Evolutionary conservation across 2,797 vertebrate species (phyloP).

Genomic region (Anolis apletophallus): DNA sequence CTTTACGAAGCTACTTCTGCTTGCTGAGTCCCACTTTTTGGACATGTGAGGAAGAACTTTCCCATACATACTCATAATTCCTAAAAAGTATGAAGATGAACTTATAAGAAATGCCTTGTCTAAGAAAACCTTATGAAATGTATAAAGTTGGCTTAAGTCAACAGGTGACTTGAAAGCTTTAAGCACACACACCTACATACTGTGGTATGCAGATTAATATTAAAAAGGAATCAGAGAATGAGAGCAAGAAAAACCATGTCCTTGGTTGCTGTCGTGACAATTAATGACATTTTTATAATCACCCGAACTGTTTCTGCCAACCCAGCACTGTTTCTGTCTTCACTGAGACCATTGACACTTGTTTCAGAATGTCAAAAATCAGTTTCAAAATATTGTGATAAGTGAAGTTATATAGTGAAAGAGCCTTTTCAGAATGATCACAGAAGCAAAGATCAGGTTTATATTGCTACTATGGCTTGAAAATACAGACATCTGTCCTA

Average conservation of each 20-base stretch:
- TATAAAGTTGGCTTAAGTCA: too few relatives aligned
- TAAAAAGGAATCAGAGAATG: too few relatives aligned
- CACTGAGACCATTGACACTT: background rate
- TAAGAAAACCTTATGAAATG: too few relatives aligned
- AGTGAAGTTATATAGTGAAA: background rate
- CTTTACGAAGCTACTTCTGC: background rate
- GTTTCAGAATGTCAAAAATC: background rate
- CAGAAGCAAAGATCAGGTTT: conserved; percentile 2
- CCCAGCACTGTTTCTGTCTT: background rate
- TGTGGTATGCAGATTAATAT: too few relatives aligned
- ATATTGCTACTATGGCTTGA: background rate
- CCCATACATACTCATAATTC: too few relatives aligned
- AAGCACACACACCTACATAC: too few relatives aligned
- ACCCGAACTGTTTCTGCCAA: background rate
- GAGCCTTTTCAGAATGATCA: background rate
- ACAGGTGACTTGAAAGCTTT: too few relatives aligned
- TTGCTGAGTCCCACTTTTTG: background rate
- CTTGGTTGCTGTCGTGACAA: background rate
- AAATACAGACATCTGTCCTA: background rate
- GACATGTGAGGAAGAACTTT: too few relatives aligned
- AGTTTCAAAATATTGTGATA: background rate
- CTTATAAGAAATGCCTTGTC: background rate
- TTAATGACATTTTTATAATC: background rate
- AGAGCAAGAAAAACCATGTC: background rate
- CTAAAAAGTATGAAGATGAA: background rate